Evolutionary conservation across 2,113 vertebrate species (phyloP).

Genomic region (Prochilodus magdalenae): DNA sequence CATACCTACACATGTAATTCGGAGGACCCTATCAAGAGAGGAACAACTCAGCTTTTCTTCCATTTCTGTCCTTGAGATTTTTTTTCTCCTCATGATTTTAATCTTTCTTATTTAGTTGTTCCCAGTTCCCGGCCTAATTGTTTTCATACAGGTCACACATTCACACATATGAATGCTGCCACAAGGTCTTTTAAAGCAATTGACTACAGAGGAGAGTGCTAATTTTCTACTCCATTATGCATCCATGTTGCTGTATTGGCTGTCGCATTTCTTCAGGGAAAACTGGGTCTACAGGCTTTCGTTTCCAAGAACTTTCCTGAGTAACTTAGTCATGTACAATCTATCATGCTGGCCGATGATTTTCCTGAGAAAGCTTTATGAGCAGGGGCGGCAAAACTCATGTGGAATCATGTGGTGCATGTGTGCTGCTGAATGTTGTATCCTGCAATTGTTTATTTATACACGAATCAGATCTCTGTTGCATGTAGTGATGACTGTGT

Average conservation of each 20-base stretch:
- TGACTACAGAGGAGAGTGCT: no score
- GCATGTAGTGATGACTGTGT: no score
- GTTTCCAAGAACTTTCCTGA: neutral
- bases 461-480: no score
- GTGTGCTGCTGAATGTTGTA: no score
- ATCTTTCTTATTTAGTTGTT: neutral
- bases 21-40: neutral
- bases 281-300: neutral
- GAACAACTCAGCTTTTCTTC: neutral
- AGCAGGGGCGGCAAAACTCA: no score
- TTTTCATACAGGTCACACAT: neutral
- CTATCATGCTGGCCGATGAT: no score
- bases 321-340: no score
- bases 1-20: constrained; percentile 58
- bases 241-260: neutral
- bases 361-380: no score
- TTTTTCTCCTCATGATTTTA: neutral
- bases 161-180: neutral
- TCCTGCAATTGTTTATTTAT: no score
- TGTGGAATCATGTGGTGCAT: no score
- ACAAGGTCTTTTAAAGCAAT: neutral
- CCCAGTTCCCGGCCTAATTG: neutral
- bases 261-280: neutral
- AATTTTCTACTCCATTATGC: neutral
- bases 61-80: neutral